phyloP scores from a whole-genome alignment of 2,888 invertebrate genomes.

The Sipha maydis region DNA sequence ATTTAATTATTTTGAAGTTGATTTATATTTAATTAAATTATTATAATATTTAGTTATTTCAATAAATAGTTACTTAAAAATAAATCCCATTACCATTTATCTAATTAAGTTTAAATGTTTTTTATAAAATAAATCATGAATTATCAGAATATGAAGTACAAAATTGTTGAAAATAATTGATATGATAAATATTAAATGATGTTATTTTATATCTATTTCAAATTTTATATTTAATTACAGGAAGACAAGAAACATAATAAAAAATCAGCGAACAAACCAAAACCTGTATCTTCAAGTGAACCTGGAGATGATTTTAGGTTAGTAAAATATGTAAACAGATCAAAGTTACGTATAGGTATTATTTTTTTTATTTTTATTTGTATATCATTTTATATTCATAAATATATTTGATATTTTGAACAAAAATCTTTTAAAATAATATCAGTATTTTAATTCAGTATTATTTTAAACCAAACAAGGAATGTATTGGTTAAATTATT shows the following conservation, averaged over 20 bases:
- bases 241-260: conserved; percentile 53
- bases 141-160: no score
- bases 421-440: no score
- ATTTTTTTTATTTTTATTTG: background rate
- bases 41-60: background rate
- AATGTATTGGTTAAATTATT: background rate
- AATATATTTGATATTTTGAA: background rate
- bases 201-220: background rate
- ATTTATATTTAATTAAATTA: background rate
- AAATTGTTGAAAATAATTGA: no score
- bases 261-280: conserved; percentile 20
- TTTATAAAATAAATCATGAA: no score
- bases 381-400: background rate
- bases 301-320: conserved; percentile 58
- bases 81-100: background rate
- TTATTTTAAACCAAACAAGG: background rate
- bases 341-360: background rate
- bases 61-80: background rate
- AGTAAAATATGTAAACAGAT: conserved; percentile 25
- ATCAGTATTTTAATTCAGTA: background rate
- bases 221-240: conserved; percentile 18
- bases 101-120: background rate
- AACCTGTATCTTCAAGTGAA: conserved; percentile 17
- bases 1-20: background rate
- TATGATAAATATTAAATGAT: no score